Base-by-base conservation (phyloP, 2,888 invertebrate species). In the Patella ulyssiponensis region DNA sequence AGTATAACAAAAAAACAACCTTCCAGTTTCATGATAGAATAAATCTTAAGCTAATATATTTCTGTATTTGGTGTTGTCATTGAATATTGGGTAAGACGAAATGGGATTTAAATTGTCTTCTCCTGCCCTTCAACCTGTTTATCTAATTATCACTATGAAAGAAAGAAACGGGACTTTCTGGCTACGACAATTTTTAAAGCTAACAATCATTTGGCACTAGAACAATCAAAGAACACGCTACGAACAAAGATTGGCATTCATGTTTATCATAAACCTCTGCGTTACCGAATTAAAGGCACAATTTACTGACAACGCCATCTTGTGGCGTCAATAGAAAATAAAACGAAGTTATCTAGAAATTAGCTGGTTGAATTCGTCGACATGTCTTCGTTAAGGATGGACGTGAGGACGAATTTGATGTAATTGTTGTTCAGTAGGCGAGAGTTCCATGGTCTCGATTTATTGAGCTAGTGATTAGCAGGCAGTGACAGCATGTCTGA, bases 401-500 rank as follows among this genome's bases (percentile, higher is more conserved):
- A 76, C 81, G 81, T 81, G 81, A 79, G 74, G 71, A 20, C 56
- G 81, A 81, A 81, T 81, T 76, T 75, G 52, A 17, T 58, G 12
- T 74, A 71, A 79, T 81, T 81, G 80, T 81, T 81, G 75, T 77
- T 69, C 74, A 20, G 71, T 54, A 23, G 64, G 58, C 74, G 56
- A 33, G 58, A 74, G 58, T 58, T 64, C 51, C 33, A 33, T 64
- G 27, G 74, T 74, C 74, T 64, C 33, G 56, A 44, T 58, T 17
- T 74, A 64, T 74, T 74, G 74, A 74, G 58, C 74, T 56, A 27
- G 27, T 64, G 74, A 74, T 74, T 74, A 44, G 44, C 44, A 44
- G 44, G 44, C 44, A 44, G 44, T 44, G 44, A 44, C 44, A 44
- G 44, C 44, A 44, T 44, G 44, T 74, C 64, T 56, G 74, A 58